phyloP scores from a whole-genome alignment of 2,888 invertebrate species.

The Gibbula magus region DNA sequence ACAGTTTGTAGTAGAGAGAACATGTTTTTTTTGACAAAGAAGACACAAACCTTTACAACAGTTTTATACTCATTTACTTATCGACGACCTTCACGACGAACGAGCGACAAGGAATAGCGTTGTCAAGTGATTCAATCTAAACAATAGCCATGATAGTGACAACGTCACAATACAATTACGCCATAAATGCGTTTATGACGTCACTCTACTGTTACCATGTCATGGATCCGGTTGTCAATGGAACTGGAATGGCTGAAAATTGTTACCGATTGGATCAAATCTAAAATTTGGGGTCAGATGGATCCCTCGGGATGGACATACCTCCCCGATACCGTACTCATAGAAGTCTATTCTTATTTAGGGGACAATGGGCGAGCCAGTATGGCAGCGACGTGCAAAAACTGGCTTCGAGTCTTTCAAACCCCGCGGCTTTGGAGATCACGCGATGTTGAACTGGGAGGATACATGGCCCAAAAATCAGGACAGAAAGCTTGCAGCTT shows the following conservation, averaged over 20 bases:
- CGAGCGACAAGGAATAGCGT: too few relatives aligned
- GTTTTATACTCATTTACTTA: too few relatives aligned
- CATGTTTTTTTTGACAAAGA: too few relatives aligned
- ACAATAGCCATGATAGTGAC: neutral
- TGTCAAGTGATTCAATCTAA: neutral
- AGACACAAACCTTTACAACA: too few relatives aligned
- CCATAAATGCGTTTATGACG: neutral
- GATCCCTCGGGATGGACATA: conserved; percentile 31
- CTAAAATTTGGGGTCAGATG: conserved; percentile 13
- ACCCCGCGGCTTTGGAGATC: conserved; percentile 43
- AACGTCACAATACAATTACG: conserved; percentile 12
- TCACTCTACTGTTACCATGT: neutral
- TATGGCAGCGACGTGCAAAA: conserved; percentile 40
- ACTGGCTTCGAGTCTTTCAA: conserved; percentile 35
- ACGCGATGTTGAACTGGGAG: conserved; percentile 53
- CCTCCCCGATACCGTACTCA: conserved; percentile 35
- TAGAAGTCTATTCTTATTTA: conserved; percentile 36
- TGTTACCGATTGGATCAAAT: neutral
- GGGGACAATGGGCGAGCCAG: conserved; percentile 34
- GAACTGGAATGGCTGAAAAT: conserved; percentile 14
- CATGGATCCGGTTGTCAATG: neutral
- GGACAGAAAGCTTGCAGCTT: conserved; percentile 51
- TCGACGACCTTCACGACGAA: too few relatives aligned
- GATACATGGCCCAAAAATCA: conserved; percentile 44
- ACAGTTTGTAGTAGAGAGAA: too few relatives aligned